phyloP scores from a whole-genome alignment of 2,888 invertebrate species.

The Lypha dubia region DNA sequence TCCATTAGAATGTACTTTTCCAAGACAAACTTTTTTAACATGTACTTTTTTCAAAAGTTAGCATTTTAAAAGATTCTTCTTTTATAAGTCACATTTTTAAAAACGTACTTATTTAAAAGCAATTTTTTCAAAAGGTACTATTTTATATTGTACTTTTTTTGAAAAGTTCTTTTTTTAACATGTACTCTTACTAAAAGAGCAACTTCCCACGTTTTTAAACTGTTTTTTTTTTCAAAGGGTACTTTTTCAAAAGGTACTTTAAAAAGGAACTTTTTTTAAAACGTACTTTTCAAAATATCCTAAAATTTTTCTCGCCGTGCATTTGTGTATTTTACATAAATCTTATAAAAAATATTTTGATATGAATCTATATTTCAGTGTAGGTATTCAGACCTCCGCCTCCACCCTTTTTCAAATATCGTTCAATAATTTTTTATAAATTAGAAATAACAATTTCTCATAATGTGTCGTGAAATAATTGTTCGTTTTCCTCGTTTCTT shows the following conservation, averaged over 20 bases:
- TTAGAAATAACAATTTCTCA: not conserved
- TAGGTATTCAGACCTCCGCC: no score
- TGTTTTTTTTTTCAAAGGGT: no score
- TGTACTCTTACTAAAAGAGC: not conserved
- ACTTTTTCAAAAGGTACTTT: no score
- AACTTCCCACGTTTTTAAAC: not conserved
- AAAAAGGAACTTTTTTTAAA: not conserved
- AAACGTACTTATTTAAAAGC: not conserved
- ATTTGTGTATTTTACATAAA: no score
- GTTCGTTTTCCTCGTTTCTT: not conserved
- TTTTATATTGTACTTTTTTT: not conserved
- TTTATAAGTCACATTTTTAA: not conserved
- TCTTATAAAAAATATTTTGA: no score
- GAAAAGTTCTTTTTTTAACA: not conserved
- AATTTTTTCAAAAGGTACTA: not conserved
- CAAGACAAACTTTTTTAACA: not conserved
- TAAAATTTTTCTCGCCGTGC: no score
- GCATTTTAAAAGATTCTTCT: not conserved
- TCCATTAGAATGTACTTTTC: no score
- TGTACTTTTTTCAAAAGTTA: not conserved
- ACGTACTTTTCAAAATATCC: no score
- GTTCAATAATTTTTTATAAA: constrained; percentile 15
- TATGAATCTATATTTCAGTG: no score
- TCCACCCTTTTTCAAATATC: not conserved
- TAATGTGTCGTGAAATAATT: constrained; percentile 15